Percentiles rank a stretch among this genome's conserved stretches.
These are phyloP conservation scores for Netelia melanura DNA, from an alignment of 2,888 invertebrate species.

Conservation along the genomic window DNA sequence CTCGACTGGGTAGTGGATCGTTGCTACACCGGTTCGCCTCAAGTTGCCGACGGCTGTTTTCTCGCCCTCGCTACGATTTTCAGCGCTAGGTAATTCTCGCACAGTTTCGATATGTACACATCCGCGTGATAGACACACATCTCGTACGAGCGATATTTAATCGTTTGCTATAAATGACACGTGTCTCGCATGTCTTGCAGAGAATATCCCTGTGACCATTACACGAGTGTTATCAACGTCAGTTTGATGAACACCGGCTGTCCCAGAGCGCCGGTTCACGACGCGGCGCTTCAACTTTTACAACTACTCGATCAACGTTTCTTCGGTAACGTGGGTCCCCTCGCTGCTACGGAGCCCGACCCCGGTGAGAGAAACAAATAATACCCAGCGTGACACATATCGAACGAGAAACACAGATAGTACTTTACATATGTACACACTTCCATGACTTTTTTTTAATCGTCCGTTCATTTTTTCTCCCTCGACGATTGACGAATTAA, in stretches of 20 bases:
- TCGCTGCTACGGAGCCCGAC: slow-evolving; percentile 90
- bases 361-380: slow-evolving; percentile 87
- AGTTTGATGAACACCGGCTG: slow-evolving; percentile 98
- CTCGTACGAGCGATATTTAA: background rate
- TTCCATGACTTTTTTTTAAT: background rate
- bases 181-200: slow-evolving; percentile 84
- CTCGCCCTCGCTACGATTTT: slow-evolving; percentile 98
- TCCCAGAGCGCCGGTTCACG: slow-evolving; percentile 95
- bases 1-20: slow-evolving; percentile 99
- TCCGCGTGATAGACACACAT: background rate
- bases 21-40: slow-evolving; percentile 96
- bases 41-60: slow-evolving; percentile 98
- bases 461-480: slow-evolving; percentile 13
- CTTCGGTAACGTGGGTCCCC: slow-evolving; percentile 93
- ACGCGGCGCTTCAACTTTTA: slow-evolving; percentile 96
- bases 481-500: slow-evolving; percentile 46
- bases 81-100: slow-evolving; percentile 92
- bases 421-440: slow-evolving; percentile 27
- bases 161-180: slow-evolving; percentile 15
- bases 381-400: background rate
- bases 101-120: background rate
- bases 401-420: background rate
- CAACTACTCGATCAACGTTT: slow-evolving; percentile 98
- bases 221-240: slow-evolving; percentile 98
- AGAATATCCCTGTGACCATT: slow-evolving; percentile 99